These are phyloP conservation scores for Plagodis pulveraria DNA, from an alignment of 2,888 invertebrate species.

Conservation along the genomic window DNA sequence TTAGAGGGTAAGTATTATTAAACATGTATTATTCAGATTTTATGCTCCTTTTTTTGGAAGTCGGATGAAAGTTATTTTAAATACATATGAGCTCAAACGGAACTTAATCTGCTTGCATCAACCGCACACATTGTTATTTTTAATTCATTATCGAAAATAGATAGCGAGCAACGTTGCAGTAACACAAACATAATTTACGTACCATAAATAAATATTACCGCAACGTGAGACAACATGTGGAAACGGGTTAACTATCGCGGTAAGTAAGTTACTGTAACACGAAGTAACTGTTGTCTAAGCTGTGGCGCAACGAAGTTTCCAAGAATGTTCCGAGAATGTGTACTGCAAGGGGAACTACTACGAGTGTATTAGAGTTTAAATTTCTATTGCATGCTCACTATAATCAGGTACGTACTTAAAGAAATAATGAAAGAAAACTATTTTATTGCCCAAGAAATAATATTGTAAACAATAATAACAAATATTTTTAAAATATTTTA, in stretches of 20 bases:
- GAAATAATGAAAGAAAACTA: no score
- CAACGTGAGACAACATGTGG: constrained; percentile 27
- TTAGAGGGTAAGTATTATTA: no score
- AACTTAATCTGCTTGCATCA: constrained; percentile 1
- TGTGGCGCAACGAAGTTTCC: no score
- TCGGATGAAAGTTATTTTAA: no score
- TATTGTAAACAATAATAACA: no score
- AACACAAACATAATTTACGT: constrained; percentile 26
- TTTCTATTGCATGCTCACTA: no score
- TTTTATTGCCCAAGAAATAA: no score
- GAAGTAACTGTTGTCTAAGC: neutral
- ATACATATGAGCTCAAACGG: neutral
- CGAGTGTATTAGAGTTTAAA: no score
- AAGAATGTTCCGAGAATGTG: constrained; percentile 15
- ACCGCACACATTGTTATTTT: constrained; percentile 14
- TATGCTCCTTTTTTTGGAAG: no score
- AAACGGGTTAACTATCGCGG: constrained; percentile 24
- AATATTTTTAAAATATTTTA: no score
- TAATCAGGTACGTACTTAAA: no score
- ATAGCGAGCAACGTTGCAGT: constrained; percentile 11
- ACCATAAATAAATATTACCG: constrained; percentile 33
- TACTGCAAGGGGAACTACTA: constrained; percentile 1
- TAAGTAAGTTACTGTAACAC: constrained; percentile 6
- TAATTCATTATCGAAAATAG: constrained; percentile 27
- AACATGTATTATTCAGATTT: no score